phyloP scores from a whole-genome alignment of 1,140 invertebrate species.

The Helicoverpa zea region DNA sequence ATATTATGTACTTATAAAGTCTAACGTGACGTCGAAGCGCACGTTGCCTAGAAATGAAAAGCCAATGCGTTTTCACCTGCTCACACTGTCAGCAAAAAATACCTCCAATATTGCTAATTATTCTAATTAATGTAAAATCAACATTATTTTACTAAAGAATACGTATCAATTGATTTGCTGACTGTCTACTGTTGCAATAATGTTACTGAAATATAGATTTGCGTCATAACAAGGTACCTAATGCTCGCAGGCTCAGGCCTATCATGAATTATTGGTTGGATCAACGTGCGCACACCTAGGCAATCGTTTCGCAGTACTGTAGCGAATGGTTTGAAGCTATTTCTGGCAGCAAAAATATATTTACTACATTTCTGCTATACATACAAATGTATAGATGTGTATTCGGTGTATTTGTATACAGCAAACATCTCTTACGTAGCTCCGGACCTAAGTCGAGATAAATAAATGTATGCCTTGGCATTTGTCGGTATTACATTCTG shows the following conservation, averaged over 20 bases:
- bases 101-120: background rate
- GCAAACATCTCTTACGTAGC: conserved; percentile 7
- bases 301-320: conserved; percentile 2
- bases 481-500: conserved; percentile 8
- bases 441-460: background rate
- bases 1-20: background rate
- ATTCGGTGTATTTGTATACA: conserved; percentile 26
- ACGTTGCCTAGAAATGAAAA: background rate
- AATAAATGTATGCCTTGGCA: conserved; percentile 35
- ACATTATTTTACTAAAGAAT: background rate
- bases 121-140: conserved; percentile 3
- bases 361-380: conserved; percentile 9
- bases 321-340: conserved; percentile 26
- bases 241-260: background rate
- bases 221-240: conserved; percentile 41
- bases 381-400: conserved; percentile 5
- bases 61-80: conserved; percentile 10
- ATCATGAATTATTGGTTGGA: conserved; percentile 27
- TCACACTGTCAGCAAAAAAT: background rate
- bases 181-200: conserved; percentile 29
- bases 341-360: conserved; percentile 40
- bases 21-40: conserved; percentile 4
- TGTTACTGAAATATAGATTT: conserved; percentile 31
- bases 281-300: conserved; percentile 24
- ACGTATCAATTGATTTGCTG: conserved; percentile 19